Conservation (phyloP, 2,113 vertebrate species). For the Neopipo cinnamomea region DNA sequence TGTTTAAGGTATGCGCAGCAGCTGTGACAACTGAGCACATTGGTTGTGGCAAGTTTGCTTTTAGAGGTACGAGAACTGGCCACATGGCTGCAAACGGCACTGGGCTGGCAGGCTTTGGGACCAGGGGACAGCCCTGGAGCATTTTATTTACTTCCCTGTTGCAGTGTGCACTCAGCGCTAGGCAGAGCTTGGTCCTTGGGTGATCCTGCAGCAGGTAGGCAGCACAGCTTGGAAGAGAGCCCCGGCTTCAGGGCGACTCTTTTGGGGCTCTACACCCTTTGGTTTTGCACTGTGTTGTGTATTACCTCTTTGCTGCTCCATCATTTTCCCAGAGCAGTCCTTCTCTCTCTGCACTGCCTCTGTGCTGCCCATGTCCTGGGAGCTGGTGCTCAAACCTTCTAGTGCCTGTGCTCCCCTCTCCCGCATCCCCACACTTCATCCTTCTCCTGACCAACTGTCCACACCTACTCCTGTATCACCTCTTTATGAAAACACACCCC, state of each 20-base stretch:
- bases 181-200: not conserved
- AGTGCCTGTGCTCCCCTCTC: not conserved
- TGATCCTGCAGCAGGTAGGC: not conserved
- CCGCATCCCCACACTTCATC: not conserved
- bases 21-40: fast-evolving
- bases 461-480: not conserved
- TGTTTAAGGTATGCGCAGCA: not conserved
- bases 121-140: not conserved
- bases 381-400: not conserved
- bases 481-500: slow-evolving; percentile 16
- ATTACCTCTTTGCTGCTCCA: not conserved
- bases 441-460: not conserved
- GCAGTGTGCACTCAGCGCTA: fast-evolving
- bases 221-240: not conserved
- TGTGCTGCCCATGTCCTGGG: too few species aligned
- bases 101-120: not conserved
- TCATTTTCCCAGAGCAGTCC: fast-evolving
- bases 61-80: not conserved
- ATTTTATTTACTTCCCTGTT: not conserved
- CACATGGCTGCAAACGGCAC: not conserved
- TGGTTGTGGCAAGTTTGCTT: not conserved
- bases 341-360: not conserved
- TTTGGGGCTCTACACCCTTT: not conserved
- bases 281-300: not conserved
- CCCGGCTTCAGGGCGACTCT: not conserved